These are phyloP conservation scores for Isurus oxyrinchus DNA, from an alignment of 2,113 vertebrate genomes.

Conservation along the genomic window DNA sequence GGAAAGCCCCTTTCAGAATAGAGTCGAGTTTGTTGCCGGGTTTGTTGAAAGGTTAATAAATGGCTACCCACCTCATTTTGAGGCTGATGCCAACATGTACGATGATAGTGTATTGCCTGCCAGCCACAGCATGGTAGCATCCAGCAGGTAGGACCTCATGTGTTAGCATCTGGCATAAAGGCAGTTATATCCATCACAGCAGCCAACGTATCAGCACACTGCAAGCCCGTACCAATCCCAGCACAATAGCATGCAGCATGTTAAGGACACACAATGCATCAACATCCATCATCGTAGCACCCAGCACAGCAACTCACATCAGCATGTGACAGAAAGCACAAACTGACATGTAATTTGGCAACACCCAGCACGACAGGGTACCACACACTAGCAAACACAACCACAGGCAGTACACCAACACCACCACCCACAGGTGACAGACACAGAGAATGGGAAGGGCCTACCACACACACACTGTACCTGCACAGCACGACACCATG, in stretches of 20 bases:
- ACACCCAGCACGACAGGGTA: not conserved
- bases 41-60: not conserved
- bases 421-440: not conserved
- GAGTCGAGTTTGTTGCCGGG: not conserved
- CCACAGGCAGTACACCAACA: not conserved
- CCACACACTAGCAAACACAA: not conserved
- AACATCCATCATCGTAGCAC: not conserved
- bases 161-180: not conserved
- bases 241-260: too few species aligned
- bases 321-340: too few species aligned
- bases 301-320: not conserved
- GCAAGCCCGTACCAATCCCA: not conserved
- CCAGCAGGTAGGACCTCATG: not conserved
- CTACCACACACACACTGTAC: not conserved
- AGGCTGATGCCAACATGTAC: not conserved
- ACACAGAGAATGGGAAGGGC: not conserved
- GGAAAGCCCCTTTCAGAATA: not conserved
- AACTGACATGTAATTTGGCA: not conserved
- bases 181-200: not conserved
- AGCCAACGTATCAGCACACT: not conserved
- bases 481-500: not conserved
- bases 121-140: not conserved
- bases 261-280: not conserved
- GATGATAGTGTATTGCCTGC: not conserved
- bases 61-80: not conserved